Base-by-base conservation (phyloP, 2,113 vertebrate genomes). In the Cyrtonyx montezumae region DNA sequence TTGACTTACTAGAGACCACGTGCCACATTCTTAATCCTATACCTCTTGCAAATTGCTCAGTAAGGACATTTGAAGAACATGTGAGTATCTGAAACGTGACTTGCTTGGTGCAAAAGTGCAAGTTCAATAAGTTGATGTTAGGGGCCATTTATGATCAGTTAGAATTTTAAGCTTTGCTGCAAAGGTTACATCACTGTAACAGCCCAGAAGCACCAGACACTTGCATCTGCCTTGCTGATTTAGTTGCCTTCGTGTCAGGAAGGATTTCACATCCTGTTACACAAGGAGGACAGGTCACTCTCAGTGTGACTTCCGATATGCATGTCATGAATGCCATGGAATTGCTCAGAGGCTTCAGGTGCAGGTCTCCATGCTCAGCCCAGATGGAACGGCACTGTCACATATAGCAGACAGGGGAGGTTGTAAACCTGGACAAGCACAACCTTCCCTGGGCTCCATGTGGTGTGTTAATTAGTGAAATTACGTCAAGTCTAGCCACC, bases 1-100 rank as follows among this genome's bases (percentile, higher is more conserved):
- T 99, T 45, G 98, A 99, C 3, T 96, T 99, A 8, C 78, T 99
- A 89, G 99, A 99, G 96, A 99, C 99, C 13, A 80, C 9, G 3
- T 99, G 99, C 78, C 98, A 98, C 5, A 93, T 97, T 14, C 65
- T 98, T 89, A 98, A 98, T 89, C 98, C 98, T 26, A 98, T 95
- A 0, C 98, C 98, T 17, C 30, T 97, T 63, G 95, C 42, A 37
- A 98, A 98, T 80, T 99, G 99, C 84, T 93, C 98, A 11, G 98
- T 99, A 88, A 97, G 99, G 90, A 84, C 94, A 65, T 92, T 97
- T 83, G 0, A 0, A 1, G 8, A 98, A 13, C 99, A 98, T 42
- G 99, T 99, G 97, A 99, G 98, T 97, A 62, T 21, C 68, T 83
- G 45, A 61, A 61, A 46, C 37, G 13, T 3, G 6, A 20, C 23